phyloP scores from a whole-genome alignment of 1,140 invertebrate species.

The Nixonia krombeini region DNA sequence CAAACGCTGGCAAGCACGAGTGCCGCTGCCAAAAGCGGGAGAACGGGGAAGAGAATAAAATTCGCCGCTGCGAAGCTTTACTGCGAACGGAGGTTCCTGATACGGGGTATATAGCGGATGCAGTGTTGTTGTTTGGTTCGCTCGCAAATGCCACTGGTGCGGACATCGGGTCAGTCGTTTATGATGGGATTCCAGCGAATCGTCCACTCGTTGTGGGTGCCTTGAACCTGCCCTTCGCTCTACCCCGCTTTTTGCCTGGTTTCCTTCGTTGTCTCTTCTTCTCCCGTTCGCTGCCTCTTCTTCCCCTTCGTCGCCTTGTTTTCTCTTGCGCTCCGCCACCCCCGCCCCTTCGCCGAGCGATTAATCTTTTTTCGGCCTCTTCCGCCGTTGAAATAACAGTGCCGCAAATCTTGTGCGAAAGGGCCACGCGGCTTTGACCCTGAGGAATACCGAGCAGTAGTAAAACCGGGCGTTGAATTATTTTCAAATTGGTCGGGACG shows the following conservation, averaged over 20 bases:
- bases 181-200: no score
- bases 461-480: conserved; percentile 28
- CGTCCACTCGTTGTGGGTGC: conserved; percentile 4
- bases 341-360: no score
- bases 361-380: conserved; percentile 7
- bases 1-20: no score
- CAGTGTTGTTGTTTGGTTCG: no score
- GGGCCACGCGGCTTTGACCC: conserved; percentile 20
- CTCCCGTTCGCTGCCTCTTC: not conserved
- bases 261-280: conserved; percentile 1
- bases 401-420: conserved; percentile 30
- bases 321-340: conserved; percentile 6
- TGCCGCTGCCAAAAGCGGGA: no score
- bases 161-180: no score
- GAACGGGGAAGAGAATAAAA: no score
- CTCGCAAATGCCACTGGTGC: no score
- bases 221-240: conserved; percentile 14
- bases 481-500: conserved; percentile 22
- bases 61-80: no score
- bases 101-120: no score
- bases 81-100: no score
- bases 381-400: conserved; percentile 20
- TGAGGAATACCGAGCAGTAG: conserved; percentile 15
- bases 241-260: conserved; percentile 11
- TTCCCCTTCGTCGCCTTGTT: not conserved